phyloP scores from a whole-genome alignment of 1,140 invertebrate genomes.

The Neomicropteryx cornuta region DNA sequence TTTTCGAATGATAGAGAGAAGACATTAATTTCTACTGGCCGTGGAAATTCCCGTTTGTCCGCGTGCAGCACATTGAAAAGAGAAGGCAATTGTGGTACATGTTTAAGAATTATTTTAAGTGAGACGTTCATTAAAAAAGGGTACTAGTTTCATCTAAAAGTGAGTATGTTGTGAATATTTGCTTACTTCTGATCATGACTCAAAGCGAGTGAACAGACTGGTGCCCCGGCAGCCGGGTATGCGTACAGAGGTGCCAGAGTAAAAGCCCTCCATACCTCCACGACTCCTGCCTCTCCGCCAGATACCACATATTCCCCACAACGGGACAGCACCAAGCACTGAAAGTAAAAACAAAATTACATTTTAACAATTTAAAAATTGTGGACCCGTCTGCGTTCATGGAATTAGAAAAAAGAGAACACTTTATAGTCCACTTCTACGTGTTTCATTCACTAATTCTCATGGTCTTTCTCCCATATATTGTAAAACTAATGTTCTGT shows the following conservation, averaged over 20 bases:
- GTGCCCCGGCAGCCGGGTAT: slow-evolving; percentile 92
- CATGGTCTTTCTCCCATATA: background rate
- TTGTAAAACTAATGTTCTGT: background rate
- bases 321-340: slow-evolving; percentile 89
- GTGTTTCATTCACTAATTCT: background rate
- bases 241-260: slow-evolving; percentile 94
- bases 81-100: too few relatives aligned
- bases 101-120: too few relatives aligned
- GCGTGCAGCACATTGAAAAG: too few relatives aligned
- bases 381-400: background rate
- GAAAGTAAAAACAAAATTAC: slow-evolving; percentile 21
- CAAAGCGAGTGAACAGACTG: slow-evolving; percentile 83
- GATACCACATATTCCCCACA: slow-evolving; percentile 98
- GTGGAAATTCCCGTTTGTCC: too few relatives aligned
- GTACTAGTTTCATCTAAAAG: too few relatives aligned
- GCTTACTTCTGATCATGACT: slow-evolving; percentile 95
- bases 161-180: slow-evolving; percentile 1
- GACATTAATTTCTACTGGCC: too few relatives aligned
- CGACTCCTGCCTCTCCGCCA: slow-evolving; percentile 91
- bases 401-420: too few relatives aligned
- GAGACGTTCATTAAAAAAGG: too few relatives aligned
- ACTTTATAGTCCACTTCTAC: too few relatives aligned
- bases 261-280: slow-evolving; percentile 97
- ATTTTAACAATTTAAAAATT: slow-evolving; percentile 4
- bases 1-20: too few relatives aligned